Evolutionary conservation across 1,140 invertebrate genomes (phyloP).

Genomic region (Drosophila repleta): DNA sequence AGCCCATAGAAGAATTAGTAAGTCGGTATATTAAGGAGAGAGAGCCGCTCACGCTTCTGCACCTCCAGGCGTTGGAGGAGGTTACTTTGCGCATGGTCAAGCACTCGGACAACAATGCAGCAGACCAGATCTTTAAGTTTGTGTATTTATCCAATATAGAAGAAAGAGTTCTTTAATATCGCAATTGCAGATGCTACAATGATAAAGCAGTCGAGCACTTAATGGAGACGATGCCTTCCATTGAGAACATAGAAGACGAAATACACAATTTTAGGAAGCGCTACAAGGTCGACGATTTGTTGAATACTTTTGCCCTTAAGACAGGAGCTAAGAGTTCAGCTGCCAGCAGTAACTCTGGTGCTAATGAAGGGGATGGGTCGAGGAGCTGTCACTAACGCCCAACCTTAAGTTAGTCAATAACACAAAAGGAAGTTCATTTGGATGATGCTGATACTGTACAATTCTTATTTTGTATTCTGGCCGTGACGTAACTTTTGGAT

Average conservation of each 20-base stretch:
- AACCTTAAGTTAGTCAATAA: no score
- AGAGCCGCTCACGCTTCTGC: conserved; percentile 61
- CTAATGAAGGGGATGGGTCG: neutral
- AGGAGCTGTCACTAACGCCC: no score
- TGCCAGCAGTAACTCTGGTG: neutral
- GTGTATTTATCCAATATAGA: neutral
- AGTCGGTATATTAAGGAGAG: conserved; percentile 86
- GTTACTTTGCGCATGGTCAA: conserved; percentile 75
- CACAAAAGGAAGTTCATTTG: no score
- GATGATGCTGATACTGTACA: no score
- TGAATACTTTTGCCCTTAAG: conserved; percentile 36
- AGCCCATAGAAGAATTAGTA: conserved; percentile 88
- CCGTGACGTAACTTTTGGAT: no score
- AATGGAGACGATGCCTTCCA: conserved; percentile 68
- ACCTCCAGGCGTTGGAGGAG: conserved; percentile 73
- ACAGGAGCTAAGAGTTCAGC: neutral
- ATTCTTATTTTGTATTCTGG: no score
- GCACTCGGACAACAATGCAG: conserved; percentile 63
- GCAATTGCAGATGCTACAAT: conserved; percentile 58
- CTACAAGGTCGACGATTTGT: conserved; percentile 55
- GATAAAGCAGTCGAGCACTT: conserved; percentile 73
- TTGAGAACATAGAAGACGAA: conserved; percentile 63
- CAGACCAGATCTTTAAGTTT: conserved; percentile 71
- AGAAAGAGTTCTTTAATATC: neutral
- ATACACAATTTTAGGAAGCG: conserved; percentile 51